Percentiles rank a stretch among this genome's conserved stretches.
These are phyloP conservation scores for Rotaria macrura DNA, from an alignment of 2,888 invertebrate species.

Conservation along the genomic window DNA sequence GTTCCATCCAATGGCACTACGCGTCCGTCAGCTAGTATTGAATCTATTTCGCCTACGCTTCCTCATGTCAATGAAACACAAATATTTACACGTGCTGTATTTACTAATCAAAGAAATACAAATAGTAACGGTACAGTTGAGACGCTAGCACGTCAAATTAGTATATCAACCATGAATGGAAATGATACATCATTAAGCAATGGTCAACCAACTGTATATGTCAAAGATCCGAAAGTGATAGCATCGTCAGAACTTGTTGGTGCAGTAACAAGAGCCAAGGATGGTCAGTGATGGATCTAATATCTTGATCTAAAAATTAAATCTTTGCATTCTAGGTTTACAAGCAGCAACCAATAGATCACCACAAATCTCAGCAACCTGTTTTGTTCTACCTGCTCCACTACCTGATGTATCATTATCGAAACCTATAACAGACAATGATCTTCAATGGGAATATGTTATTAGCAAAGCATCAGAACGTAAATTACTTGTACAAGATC, in stretches of 20 bases:
- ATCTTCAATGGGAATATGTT: slow-evolving; percentile 86
- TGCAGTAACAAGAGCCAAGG: slow-evolving; percentile 25
- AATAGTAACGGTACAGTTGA: background rate
- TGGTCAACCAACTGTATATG: background rate
- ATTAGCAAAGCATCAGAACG: slow-evolving; percentile 46
- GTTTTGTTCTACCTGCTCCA: background rate
- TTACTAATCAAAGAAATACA: background rate
- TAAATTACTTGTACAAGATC: slow-evolving; percentile 69
- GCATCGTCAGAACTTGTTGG: background rate
- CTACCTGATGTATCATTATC: slow-evolving; percentile 36
- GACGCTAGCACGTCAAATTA: background rate
- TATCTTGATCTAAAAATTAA: background rate
- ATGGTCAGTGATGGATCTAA: background rate
- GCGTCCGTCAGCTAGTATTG: background rate
- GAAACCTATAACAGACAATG: slow-evolving; percentile 65
- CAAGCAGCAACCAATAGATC: slow-evolving; percentile 67
- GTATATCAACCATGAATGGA: background rate
- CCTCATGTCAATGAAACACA: background rate
- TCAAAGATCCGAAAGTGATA: background rate
- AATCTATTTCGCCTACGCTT: background rate
- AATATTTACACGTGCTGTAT: background rate
- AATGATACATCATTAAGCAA: background rate
- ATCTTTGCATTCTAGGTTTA: slow-evolving; percentile 61
- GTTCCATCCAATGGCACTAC: background rate
- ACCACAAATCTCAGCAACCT: slow-evolving; percentile 33